Evolutionary conservation across 2,888 invertebrate species (phyloP).

Genomic region (Ariolimax columbianus): DNA sequence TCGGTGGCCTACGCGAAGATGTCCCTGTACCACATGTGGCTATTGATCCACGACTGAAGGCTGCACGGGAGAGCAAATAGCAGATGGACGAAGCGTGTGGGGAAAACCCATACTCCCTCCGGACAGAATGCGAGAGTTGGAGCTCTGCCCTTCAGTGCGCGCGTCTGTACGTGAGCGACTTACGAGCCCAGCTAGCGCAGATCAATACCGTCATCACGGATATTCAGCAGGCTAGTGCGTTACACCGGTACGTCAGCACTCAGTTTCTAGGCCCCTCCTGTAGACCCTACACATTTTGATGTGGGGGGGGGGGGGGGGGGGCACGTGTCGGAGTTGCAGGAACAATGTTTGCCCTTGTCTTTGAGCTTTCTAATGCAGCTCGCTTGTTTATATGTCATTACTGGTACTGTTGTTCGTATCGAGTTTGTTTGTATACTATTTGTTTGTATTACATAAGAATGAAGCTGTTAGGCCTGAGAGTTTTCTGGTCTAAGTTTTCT

Average conservation of each 20-base stretch:
- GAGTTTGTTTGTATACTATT: no score
- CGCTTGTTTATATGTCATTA: no score
- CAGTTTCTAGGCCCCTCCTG: neutral
- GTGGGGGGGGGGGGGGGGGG: no score
- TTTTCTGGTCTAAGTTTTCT: no score
- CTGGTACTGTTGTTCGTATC: no score
- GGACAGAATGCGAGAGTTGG: constrained; percentile 15
- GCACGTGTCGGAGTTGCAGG: no score
- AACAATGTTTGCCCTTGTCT: no score
- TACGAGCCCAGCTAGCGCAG: neutral
- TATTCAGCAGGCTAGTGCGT: neutral
- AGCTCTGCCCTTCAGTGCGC: neutral
- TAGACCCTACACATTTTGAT: no score
- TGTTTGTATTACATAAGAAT: no score
- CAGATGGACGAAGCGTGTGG: neutral
- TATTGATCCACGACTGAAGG: constrained; percentile 5
- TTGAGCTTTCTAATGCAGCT: no score
- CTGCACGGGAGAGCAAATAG: neutral
- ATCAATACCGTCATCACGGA: neutral
- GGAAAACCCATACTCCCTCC: neutral
- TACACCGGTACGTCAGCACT: constrained; percentile 1
- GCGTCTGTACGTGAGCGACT: constrained; percentile 1
- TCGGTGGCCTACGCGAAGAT: neutral
- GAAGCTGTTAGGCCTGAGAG: no score
- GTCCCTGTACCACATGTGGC: neutral